Base-by-base conservation (phyloP, 2,797 vertebrate species). In the Microctenopoma steveboyesi region DNA sequence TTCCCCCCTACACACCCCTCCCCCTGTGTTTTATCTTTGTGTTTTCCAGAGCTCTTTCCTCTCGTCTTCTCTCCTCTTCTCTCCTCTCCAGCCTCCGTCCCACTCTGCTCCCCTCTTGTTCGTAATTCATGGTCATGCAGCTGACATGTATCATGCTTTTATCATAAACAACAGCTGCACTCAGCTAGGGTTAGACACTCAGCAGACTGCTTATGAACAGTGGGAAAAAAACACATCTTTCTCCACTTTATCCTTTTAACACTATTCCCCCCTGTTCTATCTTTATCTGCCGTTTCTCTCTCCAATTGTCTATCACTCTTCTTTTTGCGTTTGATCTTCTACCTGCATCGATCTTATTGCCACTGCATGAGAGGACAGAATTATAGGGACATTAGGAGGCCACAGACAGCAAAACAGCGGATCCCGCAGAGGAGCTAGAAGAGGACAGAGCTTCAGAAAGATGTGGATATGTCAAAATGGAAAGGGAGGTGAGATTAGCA, bases 71-170 rank as follows among this genome's bases (percentile, higher is more conserved):
- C 22, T 22, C 22, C 22, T 22, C 22, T 22, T 22, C 22, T 72
- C 46, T 77, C 52, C 43, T 68, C 53, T 25, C 11, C 59, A 55
- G 48, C 25, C 25, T 2, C 65, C 65, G 35, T 53, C 54, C 57
- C 40, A 40, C 61, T 50, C 5, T 51, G n/a, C 65, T 78, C 65
- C 58, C 30, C 39, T 67, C 73, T 47, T 65, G 47, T 56, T 56
- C 51, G 59, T 76, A 72, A 84, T 87, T 77, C 81, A 84, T 76
- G 54, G 39, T 72, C 79, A 80, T 71, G 59, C 64, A 77, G 25
- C 82, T 76, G 76, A 40, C 77, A 78, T 72, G 78, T 42, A 52
- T 40, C 49, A 46, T n/a, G 43, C 30, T 59, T 69, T 79, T 76
- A 61, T 79, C 52, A 79, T 79, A 49, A 55, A 72, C 62, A 79